phyloP scores from a whole-genome alignment of 2,888 invertebrate genomes.

The Dryomyza anilis region DNA sequence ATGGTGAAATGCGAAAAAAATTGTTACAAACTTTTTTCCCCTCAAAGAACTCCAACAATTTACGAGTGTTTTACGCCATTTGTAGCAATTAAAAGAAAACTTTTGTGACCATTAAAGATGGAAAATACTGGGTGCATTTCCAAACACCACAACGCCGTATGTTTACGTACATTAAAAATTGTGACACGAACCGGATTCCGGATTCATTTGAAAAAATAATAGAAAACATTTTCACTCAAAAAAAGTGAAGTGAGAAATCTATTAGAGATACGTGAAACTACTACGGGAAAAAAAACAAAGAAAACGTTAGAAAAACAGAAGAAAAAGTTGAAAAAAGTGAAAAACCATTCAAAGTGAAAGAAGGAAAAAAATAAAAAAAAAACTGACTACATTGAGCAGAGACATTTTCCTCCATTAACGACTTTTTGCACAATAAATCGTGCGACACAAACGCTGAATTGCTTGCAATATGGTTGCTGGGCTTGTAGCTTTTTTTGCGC shows the following conservation, averaged over 20 bases:
- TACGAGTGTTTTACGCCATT: constrained; percentile 3
- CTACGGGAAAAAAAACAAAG: no score
- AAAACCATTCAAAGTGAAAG: neutral
- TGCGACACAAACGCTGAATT: constrained; percentile 13
- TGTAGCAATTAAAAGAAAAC: constrained; percentile 8
- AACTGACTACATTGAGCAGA: neutral
- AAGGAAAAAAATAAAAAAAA: neutral
- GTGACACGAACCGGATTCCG: constrained; percentile 19
- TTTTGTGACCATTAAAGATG: constrained; percentile 17
- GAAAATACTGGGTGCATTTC: no score
- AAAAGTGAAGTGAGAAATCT: neutral
- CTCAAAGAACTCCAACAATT: no score
- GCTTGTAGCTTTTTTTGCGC: neutral
- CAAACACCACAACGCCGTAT: neutral
- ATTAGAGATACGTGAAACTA: no score
- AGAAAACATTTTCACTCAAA: constrained; percentile 5
- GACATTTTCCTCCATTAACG: neutral
- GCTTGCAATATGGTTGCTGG: neutral
- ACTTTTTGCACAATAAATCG: constrained; percentile 10
- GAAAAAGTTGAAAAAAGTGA: neutral
- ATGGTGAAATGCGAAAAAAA: no score
- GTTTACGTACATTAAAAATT: neutral
- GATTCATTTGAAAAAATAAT: constrained; percentile 18
- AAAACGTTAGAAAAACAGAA: neutral
- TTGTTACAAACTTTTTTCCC: no score